A percentile compares a stretch with the other conserved stretches of the same genome.
These are phyloP conservation scores for Molossus alvarezi DNA, from an alignment of 2,797 vertebrate species.

Conservation along the genomic window DNA sequence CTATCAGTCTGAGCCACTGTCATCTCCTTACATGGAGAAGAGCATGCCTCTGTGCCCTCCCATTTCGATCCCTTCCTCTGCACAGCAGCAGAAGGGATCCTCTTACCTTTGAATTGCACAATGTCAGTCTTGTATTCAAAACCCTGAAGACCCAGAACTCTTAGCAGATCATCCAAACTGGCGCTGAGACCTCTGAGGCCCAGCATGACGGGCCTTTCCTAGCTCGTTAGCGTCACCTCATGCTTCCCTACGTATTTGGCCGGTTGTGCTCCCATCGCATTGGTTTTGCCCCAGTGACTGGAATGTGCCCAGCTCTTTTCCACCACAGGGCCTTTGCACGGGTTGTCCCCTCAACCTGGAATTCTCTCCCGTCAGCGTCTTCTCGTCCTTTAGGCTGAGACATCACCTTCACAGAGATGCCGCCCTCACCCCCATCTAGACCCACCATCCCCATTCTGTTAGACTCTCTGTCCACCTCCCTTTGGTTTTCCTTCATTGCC, in stretches of 20 bases:
- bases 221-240: accelerated
- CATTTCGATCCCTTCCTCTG: neutral
- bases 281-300: neutral
- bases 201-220: neutral
- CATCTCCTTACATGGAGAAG: accelerated
- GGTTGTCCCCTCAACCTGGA: neutral
- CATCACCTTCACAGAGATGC: neutral
- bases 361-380: neutral
- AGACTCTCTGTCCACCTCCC: neutral
- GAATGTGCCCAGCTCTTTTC: neutral
- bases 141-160: neutral
- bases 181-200: neutral
- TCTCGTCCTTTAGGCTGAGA: neutral
- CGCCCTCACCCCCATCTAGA: neutral
- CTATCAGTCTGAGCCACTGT: neutral
- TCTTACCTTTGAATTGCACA: neutral
- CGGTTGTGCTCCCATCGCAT: neutral
- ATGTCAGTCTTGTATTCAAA: neutral
- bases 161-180: neutral
- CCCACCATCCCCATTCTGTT: neutral
- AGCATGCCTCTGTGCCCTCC: no score
- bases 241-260: neutral
- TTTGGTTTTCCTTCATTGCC: neutral
- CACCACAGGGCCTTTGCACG: neutral
- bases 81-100: neutral